Base-by-base conservation (phyloP, 2,888 invertebrate genomes). In the Germaria angustata region DNA sequence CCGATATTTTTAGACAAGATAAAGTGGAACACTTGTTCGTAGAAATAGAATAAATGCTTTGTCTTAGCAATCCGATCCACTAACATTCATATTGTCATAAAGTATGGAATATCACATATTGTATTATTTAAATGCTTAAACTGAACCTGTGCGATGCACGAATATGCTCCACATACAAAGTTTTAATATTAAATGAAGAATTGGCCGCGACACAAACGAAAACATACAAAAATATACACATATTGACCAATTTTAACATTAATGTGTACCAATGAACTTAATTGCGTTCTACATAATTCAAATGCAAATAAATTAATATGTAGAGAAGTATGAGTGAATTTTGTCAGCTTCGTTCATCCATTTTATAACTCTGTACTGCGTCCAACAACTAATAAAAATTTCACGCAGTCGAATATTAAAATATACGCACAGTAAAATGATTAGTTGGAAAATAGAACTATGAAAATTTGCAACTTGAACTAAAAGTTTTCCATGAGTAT, bases 21-120 rank as follows among this genome's bases (percentile, higher is more conserved):
- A 39, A 61, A 72, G 4, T 65, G 34, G 36, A 75, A 49, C 65
- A 66, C 44, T 53, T 63, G 63, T 34, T 15, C n/a, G 44, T 1
- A 11, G 34, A 34, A 24, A 44, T 20, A 13, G 36, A 71, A 24
- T 57, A 6, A 24, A 15, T 24, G 15, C 2, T 8, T n/a, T 39
- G 24, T 24, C 20, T 6, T 20, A n/a, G 41, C 13, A 28, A 32
- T n/a, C 32, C 15, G 11, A 44, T 63, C 15, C 15, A 44, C 17
- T 34, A 11, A 28, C 2, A 15, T 49, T 49, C 11, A 1, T 76
- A 76, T 76, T 32, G 24, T 24, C n/a, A 34, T 68, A 41, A 76
- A 36, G 66, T 53, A 57, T 57, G 7, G 20, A 49, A 75, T 75
- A 66, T 75, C 2, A 66, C 46, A 57, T 46, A 75, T 57, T 13